phyloP scores from a whole-genome alignment of 2,113 vertebrate genomes.

The Eulemur rufifrons region DNA sequence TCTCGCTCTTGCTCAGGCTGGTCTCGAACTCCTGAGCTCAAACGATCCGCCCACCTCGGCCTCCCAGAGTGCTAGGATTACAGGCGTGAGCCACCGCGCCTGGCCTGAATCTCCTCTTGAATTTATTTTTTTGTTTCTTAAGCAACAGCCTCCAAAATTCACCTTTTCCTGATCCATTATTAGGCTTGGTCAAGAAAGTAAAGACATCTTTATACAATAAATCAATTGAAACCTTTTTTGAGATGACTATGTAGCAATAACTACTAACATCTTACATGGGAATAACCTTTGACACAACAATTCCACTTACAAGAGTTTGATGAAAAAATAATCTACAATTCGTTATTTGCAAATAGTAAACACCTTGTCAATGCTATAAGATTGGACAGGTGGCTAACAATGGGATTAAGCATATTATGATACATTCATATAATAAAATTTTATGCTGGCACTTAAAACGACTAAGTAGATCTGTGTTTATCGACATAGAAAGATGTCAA shows the following conservation, averaged over 20 bases:
- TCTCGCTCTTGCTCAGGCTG: too few relatives aligned
- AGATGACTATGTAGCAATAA: background rate
- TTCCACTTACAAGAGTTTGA: background rate
- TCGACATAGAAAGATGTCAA: background rate
- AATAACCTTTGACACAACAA: background rate
- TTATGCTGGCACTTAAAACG: background rate
- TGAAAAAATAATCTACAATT: background rate
- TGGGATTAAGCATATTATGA: background rate
- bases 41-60: too few relatives aligned
- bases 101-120: background rate
- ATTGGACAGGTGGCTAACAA: background rate
- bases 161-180: background rate
- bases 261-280: background rate
- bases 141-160: background rate
- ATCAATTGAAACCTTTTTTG: background rate
- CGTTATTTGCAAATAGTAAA: background rate
- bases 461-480: background rate
- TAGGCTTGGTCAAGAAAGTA: constrained; percentile 25
- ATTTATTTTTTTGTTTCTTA: background rate
- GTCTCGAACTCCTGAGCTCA: too few relatives aligned
- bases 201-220: background rate
- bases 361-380: background rate
- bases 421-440: background rate
- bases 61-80: too few relatives aligned
- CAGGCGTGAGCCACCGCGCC: too few relatives aligned